A percentile compares a stretch with the other conserved stretches of the same genome.
These are phyloP conservation scores for Girardia tigrina DNA, from an alignment of 2,888 invertebrate genomes.

Conservation along the genomic window DNA sequence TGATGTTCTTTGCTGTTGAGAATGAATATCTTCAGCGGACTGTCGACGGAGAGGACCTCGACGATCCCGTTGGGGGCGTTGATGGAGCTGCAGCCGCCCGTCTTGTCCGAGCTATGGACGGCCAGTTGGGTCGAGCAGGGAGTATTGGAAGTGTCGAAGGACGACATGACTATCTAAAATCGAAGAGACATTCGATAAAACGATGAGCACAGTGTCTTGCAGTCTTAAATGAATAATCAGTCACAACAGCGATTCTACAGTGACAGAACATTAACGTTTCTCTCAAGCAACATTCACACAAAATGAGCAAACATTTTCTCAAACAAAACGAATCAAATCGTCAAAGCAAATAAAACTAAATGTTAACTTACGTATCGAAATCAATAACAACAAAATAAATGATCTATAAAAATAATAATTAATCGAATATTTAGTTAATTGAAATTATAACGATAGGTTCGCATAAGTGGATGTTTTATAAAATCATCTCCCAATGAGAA, in stretches of 20 bases:
- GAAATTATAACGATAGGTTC: constrained; percentile 23
- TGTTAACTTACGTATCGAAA: constrained; percentile 23
- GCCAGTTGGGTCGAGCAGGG: background rate
- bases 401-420: constrained; percentile 23
- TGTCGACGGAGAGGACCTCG: background rate
- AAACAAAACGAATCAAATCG: no score
- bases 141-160: background rate
- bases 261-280: no score
- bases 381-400: constrained; percentile 20
- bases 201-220: no score
- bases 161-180: background rate
- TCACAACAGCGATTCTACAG: no score
- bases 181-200: no score
- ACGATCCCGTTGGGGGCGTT: background rate
- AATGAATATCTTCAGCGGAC: background rate
- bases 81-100: background rate
- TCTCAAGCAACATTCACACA: no score
- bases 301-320: no score
- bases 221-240: no score
- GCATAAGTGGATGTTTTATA: constrained; percentile 18
- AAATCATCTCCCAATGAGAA: constrained; percentile 23
- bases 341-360: background rate
- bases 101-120: background rate
- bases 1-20: background rate
- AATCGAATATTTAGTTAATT: constrained; percentile 23